Evolutionary conservation across 2,113 vertebrate species (phyloP).

Genomic region (Poeciliopsis occidentalis): DNA sequence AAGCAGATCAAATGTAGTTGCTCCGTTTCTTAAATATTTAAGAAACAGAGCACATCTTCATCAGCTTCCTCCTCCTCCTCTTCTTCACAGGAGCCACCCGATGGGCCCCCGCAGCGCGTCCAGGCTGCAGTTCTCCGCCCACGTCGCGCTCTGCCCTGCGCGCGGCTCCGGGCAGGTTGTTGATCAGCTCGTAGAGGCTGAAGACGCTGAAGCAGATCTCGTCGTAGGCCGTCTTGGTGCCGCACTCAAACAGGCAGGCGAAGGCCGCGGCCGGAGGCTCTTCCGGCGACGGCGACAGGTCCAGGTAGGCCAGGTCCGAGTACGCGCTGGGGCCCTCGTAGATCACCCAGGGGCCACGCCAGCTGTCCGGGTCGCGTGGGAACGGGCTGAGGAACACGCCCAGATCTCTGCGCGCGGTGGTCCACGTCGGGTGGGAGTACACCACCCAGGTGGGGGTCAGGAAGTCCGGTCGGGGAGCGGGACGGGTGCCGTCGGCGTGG

Average conservation of each 20-base stretch:
- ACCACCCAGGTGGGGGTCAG: slow-evolving; percentile 88
- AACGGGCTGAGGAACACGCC: slow-evolving; percentile 88
- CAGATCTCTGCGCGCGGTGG: slow-evolving; percentile 83
- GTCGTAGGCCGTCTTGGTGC: slow-evolving; percentile 85
- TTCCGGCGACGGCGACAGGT: slow-evolving; percentile 69
- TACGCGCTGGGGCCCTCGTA: slow-evolving; percentile 93
- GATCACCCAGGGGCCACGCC: slow-evolving; percentile 93
- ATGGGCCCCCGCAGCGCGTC: background rate
- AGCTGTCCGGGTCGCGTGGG: slow-evolving; percentile 88
- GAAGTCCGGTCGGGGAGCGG: slow-evolving; percentile 42
- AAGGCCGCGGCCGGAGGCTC: slow-evolving; percentile 75
- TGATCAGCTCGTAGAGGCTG: slow-evolving; percentile 86
- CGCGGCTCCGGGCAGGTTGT: slow-evolving; percentile 78
- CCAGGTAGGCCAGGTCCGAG: slow-evolving; percentile 89
- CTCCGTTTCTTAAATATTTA: slow-evolving; percentile 30
- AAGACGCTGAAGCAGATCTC: slow-evolving; percentile 94
- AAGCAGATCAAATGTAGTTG: background rate
- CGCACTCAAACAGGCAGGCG: slow-evolving; percentile 91
- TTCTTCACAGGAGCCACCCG: slow-evolving; percentile 17
- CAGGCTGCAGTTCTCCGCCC: background rate
- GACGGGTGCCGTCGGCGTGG: background rate
- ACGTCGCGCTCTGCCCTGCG: fast-evolving
- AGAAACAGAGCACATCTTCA: slow-evolving; percentile 60
- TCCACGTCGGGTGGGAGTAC: slow-evolving; percentile 89
- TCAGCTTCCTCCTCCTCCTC: slow-evolving; percentile 44